phyloP scores from a whole-genome alignment of 2,888 invertebrate species.

The Sminthurinus aureus region DNA sequence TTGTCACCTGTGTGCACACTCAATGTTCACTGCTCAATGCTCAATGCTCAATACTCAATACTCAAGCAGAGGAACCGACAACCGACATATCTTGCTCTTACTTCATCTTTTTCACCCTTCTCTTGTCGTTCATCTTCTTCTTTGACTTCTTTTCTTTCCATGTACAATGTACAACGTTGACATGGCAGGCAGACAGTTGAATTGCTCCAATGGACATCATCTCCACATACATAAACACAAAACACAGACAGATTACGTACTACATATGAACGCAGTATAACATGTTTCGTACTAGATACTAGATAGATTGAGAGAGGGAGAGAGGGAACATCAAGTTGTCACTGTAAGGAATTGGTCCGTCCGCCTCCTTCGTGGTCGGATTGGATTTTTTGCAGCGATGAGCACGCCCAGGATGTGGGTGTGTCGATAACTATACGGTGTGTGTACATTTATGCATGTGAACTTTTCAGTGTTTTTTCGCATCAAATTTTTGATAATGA shows the following conservation, averaged over 20 bases:
- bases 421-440: constrained; percentile 42
- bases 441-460: neutral
- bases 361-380: constrained; percentile 49
- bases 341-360: constrained; percentile 28
- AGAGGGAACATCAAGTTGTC: constrained; percentile 19
- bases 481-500: too few species aligned
- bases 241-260: neutral
- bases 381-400: constrained; percentile 24
- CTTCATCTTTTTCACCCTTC: too few species aligned
- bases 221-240: neutral
- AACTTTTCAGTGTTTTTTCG: neutral
- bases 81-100: too few species aligned
- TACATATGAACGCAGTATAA: neutral
- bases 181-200: constrained; percentile 12
- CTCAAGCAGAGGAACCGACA: too few species aligned
- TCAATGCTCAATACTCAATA: too few species aligned
- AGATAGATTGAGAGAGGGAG: neutral
- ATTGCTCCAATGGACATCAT: constrained; percentile 4
- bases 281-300: neutral
- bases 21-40: neutral
- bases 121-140: too few species aligned
- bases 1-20: constrained; percentile 12
- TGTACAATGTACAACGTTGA: neutral
- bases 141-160: too few species aligned
- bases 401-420: constrained; percentile 58